phyloP scores from a whole-genome alignment of 2,797 vertebrate genomes.

The Spinus olivaceus region DNA sequence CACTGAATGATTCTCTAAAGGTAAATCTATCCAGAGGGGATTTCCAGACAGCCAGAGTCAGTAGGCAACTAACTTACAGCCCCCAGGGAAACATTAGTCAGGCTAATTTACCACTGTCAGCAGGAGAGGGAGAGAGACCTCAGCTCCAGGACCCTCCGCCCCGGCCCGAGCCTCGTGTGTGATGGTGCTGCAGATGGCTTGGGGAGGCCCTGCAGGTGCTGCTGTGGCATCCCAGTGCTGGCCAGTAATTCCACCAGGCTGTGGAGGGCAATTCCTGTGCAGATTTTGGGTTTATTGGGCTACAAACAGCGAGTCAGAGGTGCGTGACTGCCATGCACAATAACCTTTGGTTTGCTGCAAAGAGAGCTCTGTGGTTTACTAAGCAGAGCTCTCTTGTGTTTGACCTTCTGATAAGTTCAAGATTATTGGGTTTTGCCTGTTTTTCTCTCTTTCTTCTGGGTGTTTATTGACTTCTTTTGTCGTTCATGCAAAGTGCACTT shows the following conservation, averaged over 20 bases:
- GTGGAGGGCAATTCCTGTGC: background rate
- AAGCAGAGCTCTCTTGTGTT: background rate
- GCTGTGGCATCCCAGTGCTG: background rate
- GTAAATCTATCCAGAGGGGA: constrained; percentile 61
- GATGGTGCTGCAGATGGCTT: background rate
- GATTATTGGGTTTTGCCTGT: background rate
- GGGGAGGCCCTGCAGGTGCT: background rate
- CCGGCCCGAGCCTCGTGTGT: background rate
- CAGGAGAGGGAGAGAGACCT: background rate
- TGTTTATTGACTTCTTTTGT: background rate
- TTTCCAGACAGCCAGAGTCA: constrained; percentile 61
- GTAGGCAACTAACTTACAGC: constrained; percentile 29
- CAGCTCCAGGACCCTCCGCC: constrained; percentile 9
- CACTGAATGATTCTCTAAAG: constrained; percentile 40
- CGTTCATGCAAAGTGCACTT: background rate
- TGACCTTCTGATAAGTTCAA: constrained; percentile 14
- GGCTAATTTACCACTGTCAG: constrained; percentile 28
- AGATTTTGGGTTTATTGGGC: background rate
- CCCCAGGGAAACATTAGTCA: constrained; percentile 24
- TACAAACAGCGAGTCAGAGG: background rate
- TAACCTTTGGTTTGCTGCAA: background rate
- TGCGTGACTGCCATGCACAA: background rate
- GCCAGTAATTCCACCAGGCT: background rate
- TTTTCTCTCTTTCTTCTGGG: constrained; percentile 6
- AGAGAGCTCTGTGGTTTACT: background rate